Base-by-base conservation (phyloP, 2,113 vertebrate genomes). In the Lepisosteus oculatus region DNA sequence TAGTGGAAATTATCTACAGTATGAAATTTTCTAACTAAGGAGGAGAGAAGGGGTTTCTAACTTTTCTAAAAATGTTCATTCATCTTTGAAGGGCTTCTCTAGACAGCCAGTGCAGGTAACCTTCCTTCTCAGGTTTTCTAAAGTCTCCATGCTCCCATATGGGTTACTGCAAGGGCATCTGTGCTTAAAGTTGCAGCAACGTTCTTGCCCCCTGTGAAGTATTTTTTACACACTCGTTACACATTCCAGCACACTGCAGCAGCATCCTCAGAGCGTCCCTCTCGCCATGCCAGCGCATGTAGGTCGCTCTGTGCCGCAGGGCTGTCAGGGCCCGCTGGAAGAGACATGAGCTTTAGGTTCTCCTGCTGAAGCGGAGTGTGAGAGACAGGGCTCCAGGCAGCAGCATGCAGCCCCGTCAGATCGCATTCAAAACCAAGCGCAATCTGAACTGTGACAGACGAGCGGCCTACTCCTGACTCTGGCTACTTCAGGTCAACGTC, bases 301-400 rank as follows among this genome's bases (percentile, higher is more conserved):
- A 89, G 89, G 89, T 89, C 85, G 76, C 70, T 11, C 47, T 83
- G 76, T 76, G 89, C 90, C 87, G 75, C 78, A 74, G 88, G 87
- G 88, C 80, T 72, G 72, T 78, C 70, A 76, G 77, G 74, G 55
- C 62, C 64, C 4, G 11, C 68, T 67, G 59, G 11, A 65, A 43
- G 67, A 47, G 45, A 68, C 78, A 75, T 67, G 55, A 54, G 61
- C 69, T 71, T 55, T 44, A 59, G 65, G 74, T 51, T n/a, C 65
- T 14, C n/a, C 15, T 63, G 55, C 55, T 47, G 64, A 47, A 79
- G 77, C 79, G 81, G 85, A 86, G 80, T 84, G 77, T 76, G 78
- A 76, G 85, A 85, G 89, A 90, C 85, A 87, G 81, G 80, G 81
- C 85, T 80, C 64, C 71, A 70, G 82, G 86, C 81, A 61, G 78